phyloP scores from a whole-genome alignment of 2,888 invertebrate species.

The Spodoptera exigua region DNA sequence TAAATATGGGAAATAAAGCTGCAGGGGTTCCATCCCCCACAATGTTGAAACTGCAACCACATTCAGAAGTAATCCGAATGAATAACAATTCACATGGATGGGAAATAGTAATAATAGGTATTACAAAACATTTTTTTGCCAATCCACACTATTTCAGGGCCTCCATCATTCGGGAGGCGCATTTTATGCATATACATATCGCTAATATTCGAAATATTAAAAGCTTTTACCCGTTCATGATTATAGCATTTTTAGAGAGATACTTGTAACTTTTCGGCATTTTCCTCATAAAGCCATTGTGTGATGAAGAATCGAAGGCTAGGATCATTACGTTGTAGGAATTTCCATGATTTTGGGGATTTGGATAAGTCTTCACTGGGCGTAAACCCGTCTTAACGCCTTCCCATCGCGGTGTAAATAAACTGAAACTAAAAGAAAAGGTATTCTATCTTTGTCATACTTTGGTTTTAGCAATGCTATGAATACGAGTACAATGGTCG shows the following conservation, averaged over 20 bases:
- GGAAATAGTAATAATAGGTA: too few relatives aligned
- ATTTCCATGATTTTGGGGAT: constrained; percentile 55
- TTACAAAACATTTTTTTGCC: too few relatives aligned
- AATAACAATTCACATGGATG: too few relatives aligned
- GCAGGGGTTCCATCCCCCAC: constrained; percentile 96
- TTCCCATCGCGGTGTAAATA: constrained; percentile 67
- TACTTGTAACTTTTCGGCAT: constrained; percentile 93
- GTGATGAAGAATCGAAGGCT: constrained; percentile 96
- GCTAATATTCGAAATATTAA: too few relatives aligned
- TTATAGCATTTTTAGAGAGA: constrained; percentile 82
- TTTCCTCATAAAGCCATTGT: constrained; percentile 94
- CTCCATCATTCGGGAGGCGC: too few relatives aligned
- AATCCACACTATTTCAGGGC: too few relatives aligned
- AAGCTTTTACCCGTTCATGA: constrained; percentile 47
- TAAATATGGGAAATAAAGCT: constrained; percentile 95
- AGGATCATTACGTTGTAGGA: constrained; percentile 93
- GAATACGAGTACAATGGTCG: too few relatives aligned
- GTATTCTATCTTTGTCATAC: too few relatives aligned
- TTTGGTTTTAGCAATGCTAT: too few relatives aligned
- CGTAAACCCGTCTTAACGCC: constrained; percentile 73
- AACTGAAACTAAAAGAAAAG: constrained; percentile 5
- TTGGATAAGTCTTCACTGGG: constrained; percentile 6
- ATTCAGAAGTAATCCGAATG: too few relatives aligned
- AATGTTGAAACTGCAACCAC: constrained; percentile 90
- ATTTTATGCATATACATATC: too few relatives aligned